phyloP scores from a whole-genome alignment of 2,888 invertebrate genomes.

The Scaptomyza flava region DNA sequence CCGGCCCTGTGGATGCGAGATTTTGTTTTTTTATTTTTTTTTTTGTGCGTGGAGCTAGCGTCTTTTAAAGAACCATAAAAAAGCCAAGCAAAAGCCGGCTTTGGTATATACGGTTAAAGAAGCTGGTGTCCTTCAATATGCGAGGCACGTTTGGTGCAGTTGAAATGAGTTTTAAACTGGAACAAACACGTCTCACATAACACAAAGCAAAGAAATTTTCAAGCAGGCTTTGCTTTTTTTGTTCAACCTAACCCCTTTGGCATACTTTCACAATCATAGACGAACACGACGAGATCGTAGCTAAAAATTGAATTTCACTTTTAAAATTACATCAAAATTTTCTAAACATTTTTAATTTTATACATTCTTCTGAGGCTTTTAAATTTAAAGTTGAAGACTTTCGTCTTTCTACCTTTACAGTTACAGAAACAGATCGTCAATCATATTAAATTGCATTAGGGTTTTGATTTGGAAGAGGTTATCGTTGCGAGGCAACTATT shows the following conservation, averaged over 20 bases:
- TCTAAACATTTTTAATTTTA: background rate
- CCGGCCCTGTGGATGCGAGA: constrained; percentile 26
- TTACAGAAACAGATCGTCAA: background rate
- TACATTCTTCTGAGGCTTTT: background rate
- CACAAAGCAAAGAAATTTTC: constrained; percentile 28
- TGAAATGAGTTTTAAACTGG: constrained; percentile 30
- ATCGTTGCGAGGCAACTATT: background rate
- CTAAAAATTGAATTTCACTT: background rate
- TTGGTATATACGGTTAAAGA: background rate
- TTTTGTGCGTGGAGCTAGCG: constrained; percentile 18
- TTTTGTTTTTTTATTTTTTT: background rate
- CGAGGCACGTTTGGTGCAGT: constrained; percentile 52
- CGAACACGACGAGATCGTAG: background rate
- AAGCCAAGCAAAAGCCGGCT: background rate
- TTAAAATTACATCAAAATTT: background rate
- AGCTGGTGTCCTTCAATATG: constrained; percentile 35
- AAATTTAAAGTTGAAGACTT: background rate
- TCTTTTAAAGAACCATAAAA: constrained; percentile 35
- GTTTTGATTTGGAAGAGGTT: background rate
- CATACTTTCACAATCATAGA: background rate
- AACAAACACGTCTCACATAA: constrained; percentile 42
- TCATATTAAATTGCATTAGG: background rate
- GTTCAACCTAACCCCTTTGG: background rate
- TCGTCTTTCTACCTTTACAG: background rate
- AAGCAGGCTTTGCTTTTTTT: background rate